Conservation (phyloP, 2,113 vertebrate species). For the Boleophthalmus pectinirostris region DNA sequence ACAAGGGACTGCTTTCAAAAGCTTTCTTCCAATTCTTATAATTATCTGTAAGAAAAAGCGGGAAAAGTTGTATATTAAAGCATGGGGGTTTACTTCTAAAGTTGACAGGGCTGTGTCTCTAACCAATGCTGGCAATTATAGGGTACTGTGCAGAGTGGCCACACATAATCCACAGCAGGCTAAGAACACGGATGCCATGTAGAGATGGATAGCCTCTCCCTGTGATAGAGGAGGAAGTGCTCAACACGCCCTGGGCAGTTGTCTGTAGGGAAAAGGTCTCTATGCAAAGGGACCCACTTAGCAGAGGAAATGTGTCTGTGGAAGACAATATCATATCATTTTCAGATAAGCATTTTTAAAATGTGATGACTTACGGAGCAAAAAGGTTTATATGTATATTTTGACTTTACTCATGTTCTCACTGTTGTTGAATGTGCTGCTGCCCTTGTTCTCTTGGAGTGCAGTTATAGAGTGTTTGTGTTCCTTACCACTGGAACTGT, state of each 20-base stretch:
- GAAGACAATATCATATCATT: not conserved
- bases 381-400: not conserved
- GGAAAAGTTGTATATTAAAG: not conserved
- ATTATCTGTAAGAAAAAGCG: conserved; percentile 74
- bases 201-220: conserved; percentile 68
- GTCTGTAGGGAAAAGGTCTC: conserved; percentile 78
- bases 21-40: conserved; percentile 76
- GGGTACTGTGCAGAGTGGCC: conserved; percentile 83
- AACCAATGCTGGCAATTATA: conserved; percentile 78
- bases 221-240: conserved; percentile 18
- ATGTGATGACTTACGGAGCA: not conserved
- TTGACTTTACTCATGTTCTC: not conserved
- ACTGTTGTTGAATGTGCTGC: too few relatives aligned
- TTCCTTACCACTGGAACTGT: not conserved
- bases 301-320: conserved; percentile 37
- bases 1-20: conserved; percentile 76
- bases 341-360: not conserved
- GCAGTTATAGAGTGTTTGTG: conserved; percentile 5
- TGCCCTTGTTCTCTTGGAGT: conserved; percentile 14
- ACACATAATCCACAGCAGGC: conserved; percentile 85
- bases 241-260: conserved; percentile 61
- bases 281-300: conserved; percentile 52
- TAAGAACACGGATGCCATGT: conserved; percentile 81
- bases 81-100: too few relatives aligned
- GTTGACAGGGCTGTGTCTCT: not conserved